Evolutionary conservation across 2,113 vertebrate genomes (phyloP).

Genomic region (Sclerurus mexicanus): DNA sequence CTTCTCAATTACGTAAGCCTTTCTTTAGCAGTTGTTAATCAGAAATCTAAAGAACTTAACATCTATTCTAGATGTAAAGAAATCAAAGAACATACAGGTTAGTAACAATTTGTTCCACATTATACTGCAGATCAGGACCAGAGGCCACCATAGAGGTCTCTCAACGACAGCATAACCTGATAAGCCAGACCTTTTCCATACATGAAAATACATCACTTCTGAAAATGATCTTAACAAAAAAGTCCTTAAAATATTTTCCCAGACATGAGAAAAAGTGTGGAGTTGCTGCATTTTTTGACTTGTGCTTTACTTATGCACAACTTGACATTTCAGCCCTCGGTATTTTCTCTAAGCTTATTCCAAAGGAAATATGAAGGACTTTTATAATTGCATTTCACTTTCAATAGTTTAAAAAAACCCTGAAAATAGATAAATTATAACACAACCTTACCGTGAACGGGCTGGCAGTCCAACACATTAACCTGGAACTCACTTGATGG

Average conservation of each 20-base stretch:
- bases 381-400: neutral
- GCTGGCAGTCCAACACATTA: slow-evolving; percentile 91
- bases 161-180: neutral
- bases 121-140: neutral
- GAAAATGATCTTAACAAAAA: neutral
- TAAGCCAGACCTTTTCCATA: neutral
- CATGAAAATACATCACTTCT: neutral
- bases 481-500: slow-evolving; percentile 96
- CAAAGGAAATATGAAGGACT: neutral
- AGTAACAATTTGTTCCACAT: neutral
- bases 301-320: neutral
- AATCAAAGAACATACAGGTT: neutral
- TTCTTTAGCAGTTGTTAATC: neutral
- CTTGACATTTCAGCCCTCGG: neutral
- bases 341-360: neutral
- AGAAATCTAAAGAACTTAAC: neutral
- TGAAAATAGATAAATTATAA: neutral
- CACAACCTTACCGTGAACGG: slow-evolving; percentile 86
- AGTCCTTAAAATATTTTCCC: neutral
- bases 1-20: neutral
- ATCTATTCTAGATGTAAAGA: neutral
- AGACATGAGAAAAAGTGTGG: neutral
- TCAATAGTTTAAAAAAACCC: neutral
- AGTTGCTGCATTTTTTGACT: neutral
- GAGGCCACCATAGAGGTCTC: neutral